phyloP scores from a whole-genome alignment of 1,140 invertebrate species.

The Diorhabda carinulata region DNA sequence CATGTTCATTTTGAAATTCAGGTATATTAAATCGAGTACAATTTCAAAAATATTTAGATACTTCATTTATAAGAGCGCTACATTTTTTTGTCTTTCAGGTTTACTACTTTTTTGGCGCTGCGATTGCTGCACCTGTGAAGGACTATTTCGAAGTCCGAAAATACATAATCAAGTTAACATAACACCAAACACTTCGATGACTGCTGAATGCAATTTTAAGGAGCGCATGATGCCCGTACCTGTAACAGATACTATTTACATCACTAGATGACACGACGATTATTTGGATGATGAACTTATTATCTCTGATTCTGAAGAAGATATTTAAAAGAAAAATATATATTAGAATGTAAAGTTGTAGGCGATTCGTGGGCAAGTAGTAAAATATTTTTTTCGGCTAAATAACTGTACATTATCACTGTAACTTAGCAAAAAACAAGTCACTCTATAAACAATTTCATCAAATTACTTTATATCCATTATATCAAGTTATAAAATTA shows the following conservation, averaged over 20 bases:
- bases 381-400: neutral
- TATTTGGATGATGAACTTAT: conserved; percentile 29
- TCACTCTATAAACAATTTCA: too few relatives aligned
- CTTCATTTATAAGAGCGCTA: too few relatives aligned
- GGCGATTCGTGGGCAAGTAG: neutral
- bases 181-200: conserved; percentile 19
- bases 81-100: conserved; percentile 16
- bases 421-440: too few relatives aligned
- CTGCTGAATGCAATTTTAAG: conserved; percentile 24
- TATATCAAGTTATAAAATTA: too few relatives aligned
- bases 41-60: too few relatives aligned
- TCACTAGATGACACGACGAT: conserved; percentile 33
- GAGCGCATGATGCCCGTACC: conserved; percentile 10
- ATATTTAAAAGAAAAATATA: conserved; percentile 17
- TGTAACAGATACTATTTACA: conserved; percentile 21
- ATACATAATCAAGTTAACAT: conserved; percentile 17
- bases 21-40: too few relatives aligned
- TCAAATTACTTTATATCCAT: too few relatives aligned
- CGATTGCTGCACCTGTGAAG: conserved; percentile 30
- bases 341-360: neutral
- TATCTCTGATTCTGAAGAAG: conserved; percentile 28
- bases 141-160: conserved; percentile 16
- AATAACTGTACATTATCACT: neutral
- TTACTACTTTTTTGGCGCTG: conserved; percentile 28
- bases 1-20: too few relatives aligned